phyloP scores from a whole-genome alignment of 2,888 invertebrate genomes.

The Cephus pulcher region DNA sequence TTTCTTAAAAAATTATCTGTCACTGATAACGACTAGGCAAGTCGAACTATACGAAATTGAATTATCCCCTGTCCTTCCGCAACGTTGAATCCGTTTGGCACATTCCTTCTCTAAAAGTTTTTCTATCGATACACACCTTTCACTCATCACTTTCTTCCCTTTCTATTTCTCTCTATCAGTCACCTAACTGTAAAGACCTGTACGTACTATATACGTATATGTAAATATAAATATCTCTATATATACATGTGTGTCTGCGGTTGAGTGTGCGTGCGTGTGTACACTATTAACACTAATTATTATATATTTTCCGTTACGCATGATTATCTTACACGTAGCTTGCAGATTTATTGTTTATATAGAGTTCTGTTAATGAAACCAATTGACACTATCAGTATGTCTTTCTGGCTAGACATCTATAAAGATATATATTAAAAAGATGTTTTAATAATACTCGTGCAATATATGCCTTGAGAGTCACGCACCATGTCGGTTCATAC shows the following conservation, averaged over 20 bases:
- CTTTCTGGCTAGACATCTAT: background rate
- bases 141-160: background rate
- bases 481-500: background rate
- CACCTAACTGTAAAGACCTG: background rate
- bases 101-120: background rate
- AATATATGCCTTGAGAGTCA: background rate
- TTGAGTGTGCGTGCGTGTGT: background rate
- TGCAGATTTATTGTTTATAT: background rate
- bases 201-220: conserved; percentile 5
- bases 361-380: background rate
- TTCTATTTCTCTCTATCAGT: background rate
- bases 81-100: background rate
- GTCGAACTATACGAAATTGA: background rate
- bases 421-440: background rate
- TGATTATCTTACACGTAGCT: background rate
- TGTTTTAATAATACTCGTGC: background rate
- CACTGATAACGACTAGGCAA: background rate
- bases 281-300: background rate
- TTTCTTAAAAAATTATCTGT: background rate
- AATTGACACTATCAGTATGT: background rate
- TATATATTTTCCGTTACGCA: background rate
- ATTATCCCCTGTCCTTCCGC: background rate
- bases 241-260: background rate
- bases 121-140: background rate
- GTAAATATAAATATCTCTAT: conserved; percentile 12